Evolutionary conservation across 2,113 vertebrate genomes (phyloP).

Genomic region (Neogale vison): DNA sequence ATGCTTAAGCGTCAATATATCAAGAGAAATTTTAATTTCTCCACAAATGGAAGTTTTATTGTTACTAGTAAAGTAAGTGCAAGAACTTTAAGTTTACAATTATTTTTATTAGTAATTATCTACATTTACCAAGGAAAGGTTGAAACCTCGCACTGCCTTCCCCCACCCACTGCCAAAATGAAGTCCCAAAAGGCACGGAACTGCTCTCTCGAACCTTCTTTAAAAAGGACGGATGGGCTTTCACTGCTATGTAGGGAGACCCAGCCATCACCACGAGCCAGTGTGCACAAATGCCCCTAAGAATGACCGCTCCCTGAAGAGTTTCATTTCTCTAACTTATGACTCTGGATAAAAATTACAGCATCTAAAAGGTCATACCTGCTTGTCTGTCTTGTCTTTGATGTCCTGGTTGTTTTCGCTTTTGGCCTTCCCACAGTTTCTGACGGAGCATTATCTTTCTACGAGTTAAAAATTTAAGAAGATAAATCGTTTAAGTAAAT

Average conservation of each 20-base stretch:
- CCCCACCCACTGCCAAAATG: not conserved
- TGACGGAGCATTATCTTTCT: slow-evolving; percentile 80
- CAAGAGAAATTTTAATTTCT: not conserved
- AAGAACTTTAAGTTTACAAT: not conserved
- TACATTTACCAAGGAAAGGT: not conserved
- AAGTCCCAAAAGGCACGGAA: not conserved
- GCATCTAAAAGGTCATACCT: slow-evolving; percentile 71
- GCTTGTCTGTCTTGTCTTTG: slow-evolving; percentile 76
- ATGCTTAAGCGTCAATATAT: not conserved
- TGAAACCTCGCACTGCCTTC: not conserved
- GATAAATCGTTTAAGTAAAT: not conserved
- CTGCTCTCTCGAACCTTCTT: not conserved
- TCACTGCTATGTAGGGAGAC: not conserved
- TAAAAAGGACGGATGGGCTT: not conserved
- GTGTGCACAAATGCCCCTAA: not conserved
- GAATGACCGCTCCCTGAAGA: not conserved
- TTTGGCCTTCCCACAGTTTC: slow-evolving; percentile 73
- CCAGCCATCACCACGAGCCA: not conserved
- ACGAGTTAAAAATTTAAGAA: not conserved
- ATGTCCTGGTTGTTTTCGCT: slow-evolving; percentile 73
- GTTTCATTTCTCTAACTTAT: not conserved
- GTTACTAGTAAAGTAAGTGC: not conserved
- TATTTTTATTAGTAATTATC: not conserved
- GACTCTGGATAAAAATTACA: not conserved
- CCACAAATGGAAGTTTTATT: not conserved